These are phyloP conservation scores for Phymorhynchus buccinoides DNA, from an alignment of 1,140 invertebrate species.

Conservation along the genomic window DNA sequence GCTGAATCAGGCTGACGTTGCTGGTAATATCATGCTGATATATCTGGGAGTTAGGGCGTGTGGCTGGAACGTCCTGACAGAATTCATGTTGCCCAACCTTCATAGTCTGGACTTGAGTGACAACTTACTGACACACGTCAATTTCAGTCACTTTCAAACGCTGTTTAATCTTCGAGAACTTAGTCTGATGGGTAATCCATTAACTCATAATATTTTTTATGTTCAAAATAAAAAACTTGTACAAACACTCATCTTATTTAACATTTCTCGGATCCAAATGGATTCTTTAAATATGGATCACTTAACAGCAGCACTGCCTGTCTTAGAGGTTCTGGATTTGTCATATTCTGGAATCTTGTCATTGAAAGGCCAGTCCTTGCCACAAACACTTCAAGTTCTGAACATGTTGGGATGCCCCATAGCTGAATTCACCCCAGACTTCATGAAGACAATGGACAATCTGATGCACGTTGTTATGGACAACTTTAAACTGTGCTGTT, in stretches of 20 bases:
- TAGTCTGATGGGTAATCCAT: not conserved
- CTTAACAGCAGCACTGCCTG: not conserved
- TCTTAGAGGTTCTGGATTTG: not conserved
- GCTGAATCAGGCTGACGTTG: not conserved
- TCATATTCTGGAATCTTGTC: not conserved
- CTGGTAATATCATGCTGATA: not conserved
- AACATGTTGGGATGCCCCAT: not conserved
- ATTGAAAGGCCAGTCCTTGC: not conserved
- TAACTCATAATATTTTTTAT: conserved; percentile 3
- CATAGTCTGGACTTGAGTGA: conserved; percentile 31
- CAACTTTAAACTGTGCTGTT: conserved; percentile 29
- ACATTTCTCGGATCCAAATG: not conserved
- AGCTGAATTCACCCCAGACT: not conserved
- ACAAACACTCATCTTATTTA: not conserved
- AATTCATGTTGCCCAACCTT: not conserved
- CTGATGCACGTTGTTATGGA: not conserved
- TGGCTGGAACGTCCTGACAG: conserved; percentile 11
- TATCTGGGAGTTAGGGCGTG: too few species aligned
- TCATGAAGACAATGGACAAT: not conserved
- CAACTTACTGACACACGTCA: conserved; percentile 2
- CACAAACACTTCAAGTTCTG: not conserved
- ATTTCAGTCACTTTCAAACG: not conserved
- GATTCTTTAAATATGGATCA: not conserved
- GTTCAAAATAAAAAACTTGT: not conserved
- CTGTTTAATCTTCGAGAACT: not conserved